Base-by-base conservation (phyloP, 2,888 invertebrate species). In the Campopleginae sp. region DNA sequence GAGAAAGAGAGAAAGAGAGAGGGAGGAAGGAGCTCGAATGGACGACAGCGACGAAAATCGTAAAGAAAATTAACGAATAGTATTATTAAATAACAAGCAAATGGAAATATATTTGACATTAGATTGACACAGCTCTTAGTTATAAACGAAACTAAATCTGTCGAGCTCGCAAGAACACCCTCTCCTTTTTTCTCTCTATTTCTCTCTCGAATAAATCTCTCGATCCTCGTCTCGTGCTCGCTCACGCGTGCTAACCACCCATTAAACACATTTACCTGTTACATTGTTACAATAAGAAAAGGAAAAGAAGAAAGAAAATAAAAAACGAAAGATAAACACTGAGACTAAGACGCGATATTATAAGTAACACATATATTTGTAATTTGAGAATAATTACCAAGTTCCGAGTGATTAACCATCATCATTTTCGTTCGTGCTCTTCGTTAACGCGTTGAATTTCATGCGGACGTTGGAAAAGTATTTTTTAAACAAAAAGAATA, bases 331-430 rank as follows among this genome's bases (percentile, higher is more conserved):
- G 42, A 78, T 27, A 58, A 27, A 58, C 78, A 65, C 70, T 63
- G 27, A 79, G 88, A 86, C 86, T 77, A 87, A 86, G 82, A 88
- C 88, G 88, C 86, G 86, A 89, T 89, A 87, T 89, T 90, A 90
- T 89, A 89, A 90, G 88, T 90, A 89, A 90, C 90, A 90, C 90
- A 65, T 91, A 91, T 91, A 91, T 91, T 91, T 90, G 88, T 90
- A 90, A 89, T 89, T 90, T 87, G 85, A 86, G 80, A 87, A 88
- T 84, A 87, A 80, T 86, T 79, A 80, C 85, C 80, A 84, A 86
- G 86, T 85, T 86, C 84, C 83, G 84, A 81, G 84, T 27, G 38
- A 42, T 58, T 80, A 54, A 44, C 17, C 23, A 76, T 65, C 23
- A 10, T 54, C 65, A 19, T 58, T 27, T 27, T 19, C 19, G 31